Evolutionary conservation across 35 echinoderm and acorn worm genomes (phyloP), one percentile per base, ranked within the genome.

Genomic region (Amphiura filiformis): DNA sequence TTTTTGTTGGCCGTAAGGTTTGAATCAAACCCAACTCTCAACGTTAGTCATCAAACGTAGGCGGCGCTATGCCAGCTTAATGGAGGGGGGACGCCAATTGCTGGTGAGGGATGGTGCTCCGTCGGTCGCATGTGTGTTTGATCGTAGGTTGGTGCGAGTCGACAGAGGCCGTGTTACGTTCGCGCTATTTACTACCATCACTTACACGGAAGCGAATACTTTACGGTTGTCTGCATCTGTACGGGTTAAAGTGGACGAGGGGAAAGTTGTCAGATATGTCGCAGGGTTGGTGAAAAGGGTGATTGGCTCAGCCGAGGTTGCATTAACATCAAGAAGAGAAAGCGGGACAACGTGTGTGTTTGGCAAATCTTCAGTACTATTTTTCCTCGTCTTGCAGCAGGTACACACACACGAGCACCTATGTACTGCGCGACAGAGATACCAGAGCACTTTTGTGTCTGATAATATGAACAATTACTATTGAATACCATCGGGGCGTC

Each of bases 101-200:
- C 61, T 13, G 61, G 61, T 70, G 61, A 70, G 61, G 61, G 61
- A 70, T 70, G 28, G 7, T 70, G 61, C 61, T 70, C 61, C 61
- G 61, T 70, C 61, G 15, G 61, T 30, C 61, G 61, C 61, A 70
- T 70, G 61, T n/a, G n/a, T 70, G 61, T 70, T 70, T 70, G 61
- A 70, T 70, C 61, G 61, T 70, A 70, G 61, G 61, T 70, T 70
- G 61, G 7, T 2, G 28, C 61, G 61, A 70, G 61, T 70, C 61
- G 61, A 70, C 61, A 70, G 61, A 70, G 61, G 61, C 61, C 61
- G 61, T 70, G 61, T 70, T 70, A 70, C 61, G 61, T 70, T 70
- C 61, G 61, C 61, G 61, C 61, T 70, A 70, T 70, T 70, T 70
- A 70, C 61, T 70, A 70, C 61, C 61, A 70, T 70, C 61, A 70